Evolutionary conservation across 2,797 vertebrate genomes (phyloP).

Genomic region (Distichodus sexfasciatus): DNA sequence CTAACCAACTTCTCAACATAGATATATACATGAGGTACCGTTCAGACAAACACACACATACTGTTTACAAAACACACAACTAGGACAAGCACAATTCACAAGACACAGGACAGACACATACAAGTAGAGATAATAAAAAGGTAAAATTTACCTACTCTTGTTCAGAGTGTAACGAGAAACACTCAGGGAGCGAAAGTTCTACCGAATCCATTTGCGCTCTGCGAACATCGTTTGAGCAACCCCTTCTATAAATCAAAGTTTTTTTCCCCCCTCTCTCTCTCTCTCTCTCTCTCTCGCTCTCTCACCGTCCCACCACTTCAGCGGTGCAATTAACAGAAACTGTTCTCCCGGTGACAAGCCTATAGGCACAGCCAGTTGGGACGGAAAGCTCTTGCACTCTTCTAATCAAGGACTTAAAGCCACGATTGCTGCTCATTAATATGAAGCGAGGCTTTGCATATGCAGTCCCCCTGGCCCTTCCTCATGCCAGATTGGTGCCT

Average conservation of each 20-base stretch:
- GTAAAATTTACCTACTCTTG: slow-evolving; percentile 98
- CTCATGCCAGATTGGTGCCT: slow-evolving; percentile 80
- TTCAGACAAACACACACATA: slow-evolving; percentile 38
- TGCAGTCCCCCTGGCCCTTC: slow-evolving; percentile 85
- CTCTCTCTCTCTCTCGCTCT: slow-evolving; percentile 57
- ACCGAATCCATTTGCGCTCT: slow-evolving; percentile 97
- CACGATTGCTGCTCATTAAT: slow-evolving; percentile 96
- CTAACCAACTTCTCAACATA: slow-evolving; percentile 57
- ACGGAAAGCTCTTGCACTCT: slow-evolving; percentile 91
- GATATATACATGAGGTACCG: slow-evolving; percentile 27
- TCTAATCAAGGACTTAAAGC: slow-evolving; percentile 99
- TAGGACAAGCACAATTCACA: slow-evolving; percentile 37
- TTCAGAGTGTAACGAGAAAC: slow-evolving; percentile 98
- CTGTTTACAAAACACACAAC: slow-evolving; percentile 43
- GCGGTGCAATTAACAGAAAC: slow-evolving; percentile 85
- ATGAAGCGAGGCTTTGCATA: slow-evolving; percentile 94
- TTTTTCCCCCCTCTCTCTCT: slow-evolving; percentile 66
- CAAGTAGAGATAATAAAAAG: slow-evolving; percentile 58
- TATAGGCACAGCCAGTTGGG: slow-evolving; percentile 88
- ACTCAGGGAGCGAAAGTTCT: slow-evolving; percentile 96
- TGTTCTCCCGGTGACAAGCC: slow-evolving; percentile 75
- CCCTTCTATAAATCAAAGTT: slow-evolving; percentile 93
- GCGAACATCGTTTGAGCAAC: slow-evolving; percentile 87
- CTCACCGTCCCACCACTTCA: slow-evolving; percentile 74
- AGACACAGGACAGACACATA: slow-evolving; percentile 34